Conservation (phyloP, 1,140 invertebrate species). For the Hyles vespertilio region DNA sequence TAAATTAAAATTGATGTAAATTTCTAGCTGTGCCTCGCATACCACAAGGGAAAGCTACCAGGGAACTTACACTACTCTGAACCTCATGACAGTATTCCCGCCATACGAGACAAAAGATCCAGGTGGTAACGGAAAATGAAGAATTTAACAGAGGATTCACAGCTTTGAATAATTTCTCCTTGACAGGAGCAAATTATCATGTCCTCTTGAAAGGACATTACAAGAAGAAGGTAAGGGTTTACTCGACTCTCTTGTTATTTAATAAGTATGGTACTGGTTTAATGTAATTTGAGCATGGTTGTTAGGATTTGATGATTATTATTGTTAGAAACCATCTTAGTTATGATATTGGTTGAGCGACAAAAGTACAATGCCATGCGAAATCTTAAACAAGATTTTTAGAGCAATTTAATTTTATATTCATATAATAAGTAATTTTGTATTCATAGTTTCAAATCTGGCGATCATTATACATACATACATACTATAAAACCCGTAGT, state of each 20-base stretch:
- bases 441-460: too few species aligned
- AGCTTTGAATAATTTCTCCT: constrained; percentile 95
- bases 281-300: too few species aligned
- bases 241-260: not conserved
- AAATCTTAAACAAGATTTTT: too few species aligned
- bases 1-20: constrained; percentile 52
- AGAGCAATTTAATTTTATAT: too few species aligned
- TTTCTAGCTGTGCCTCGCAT: constrained; percentile 73
- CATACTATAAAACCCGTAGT: too few species aligned
- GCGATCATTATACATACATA: too few species aligned
- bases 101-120: constrained; percentile 83
- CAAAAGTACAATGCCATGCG: too few species aligned
- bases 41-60: constrained; percentile 89
- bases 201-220: constrained; percentile 82
- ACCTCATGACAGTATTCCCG: constrained; percentile 85
- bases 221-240: constrained; percentile 28
- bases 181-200: constrained; percentile 96
- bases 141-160: constrained; percentile 88
- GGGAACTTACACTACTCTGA: constrained; percentile 91
- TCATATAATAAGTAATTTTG: too few species aligned
- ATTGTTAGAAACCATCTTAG: too few species aligned
- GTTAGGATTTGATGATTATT: too few species aligned
- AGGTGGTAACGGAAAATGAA: constrained; percentile 85
- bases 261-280: too few species aligned
- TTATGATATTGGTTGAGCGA: too few species aligned